Percentiles rank a stretch among this genome's conserved stretches.
phyloP scores from a whole-genome alignment of 2,888 invertebrate genomes.

The Pseudococcus longispinus region DNA sequence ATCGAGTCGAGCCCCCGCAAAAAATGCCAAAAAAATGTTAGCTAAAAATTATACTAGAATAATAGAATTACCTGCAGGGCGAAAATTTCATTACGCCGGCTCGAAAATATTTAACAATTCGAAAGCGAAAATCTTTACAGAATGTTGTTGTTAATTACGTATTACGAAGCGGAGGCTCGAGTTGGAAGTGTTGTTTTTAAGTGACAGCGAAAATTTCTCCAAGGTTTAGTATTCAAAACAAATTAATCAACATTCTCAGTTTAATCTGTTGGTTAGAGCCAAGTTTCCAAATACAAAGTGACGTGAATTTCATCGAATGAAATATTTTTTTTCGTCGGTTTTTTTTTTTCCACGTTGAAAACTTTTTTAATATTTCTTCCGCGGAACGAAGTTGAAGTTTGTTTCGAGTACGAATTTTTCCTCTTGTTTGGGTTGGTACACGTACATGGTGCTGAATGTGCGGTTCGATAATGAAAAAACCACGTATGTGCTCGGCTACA shows the following conservation, averaged over 20 bases:
- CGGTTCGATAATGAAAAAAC: neutral
- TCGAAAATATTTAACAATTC: constrained; percentile 24
- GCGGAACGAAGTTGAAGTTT: neutral
- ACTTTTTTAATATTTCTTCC: constrained; percentile 24
- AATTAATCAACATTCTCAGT: constrained; percentile 35
- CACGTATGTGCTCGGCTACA: neutral
- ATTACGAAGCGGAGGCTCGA: neutral
- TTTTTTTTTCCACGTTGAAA: neutral
- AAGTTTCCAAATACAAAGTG: constrained; percentile 12
- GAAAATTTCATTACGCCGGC: neutral
- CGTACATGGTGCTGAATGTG: neutral
- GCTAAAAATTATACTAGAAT: neutral
- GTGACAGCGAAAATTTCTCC: constrained; percentile 25
- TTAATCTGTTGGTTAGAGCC: neutral
- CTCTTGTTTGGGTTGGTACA: neutral
- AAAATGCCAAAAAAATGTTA: neutral
- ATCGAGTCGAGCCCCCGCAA: neutral
- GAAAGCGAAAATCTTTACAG: neutral
- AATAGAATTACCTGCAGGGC: neutral
- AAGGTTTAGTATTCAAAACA: constrained; percentile 28
- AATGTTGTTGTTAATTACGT: constrained; percentile 16
- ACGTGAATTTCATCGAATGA: constrained; percentile 24
- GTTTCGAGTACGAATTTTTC: constrained; percentile 1
- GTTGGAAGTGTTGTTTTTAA: neutral
- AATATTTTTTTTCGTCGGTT: neutral